Evolutionary conservation across 1,140 invertebrate genomes (phyloP).

Genomic region (Probaryconus sp.): DNA sequence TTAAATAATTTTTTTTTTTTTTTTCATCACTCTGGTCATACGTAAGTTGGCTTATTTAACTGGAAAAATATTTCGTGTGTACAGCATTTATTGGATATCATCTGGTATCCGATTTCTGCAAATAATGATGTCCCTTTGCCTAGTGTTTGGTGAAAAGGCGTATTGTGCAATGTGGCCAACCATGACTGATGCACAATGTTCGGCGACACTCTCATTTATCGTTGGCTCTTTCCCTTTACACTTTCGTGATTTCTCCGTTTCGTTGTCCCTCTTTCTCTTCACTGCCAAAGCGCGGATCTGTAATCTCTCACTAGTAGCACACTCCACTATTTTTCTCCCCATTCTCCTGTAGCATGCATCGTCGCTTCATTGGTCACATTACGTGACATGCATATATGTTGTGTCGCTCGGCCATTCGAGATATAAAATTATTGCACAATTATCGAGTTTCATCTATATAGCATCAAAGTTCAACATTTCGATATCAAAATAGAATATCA

Average conservation of each 20-base stretch:
- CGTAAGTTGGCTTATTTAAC: constrained; percentile 10
- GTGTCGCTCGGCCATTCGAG: constrained; percentile 42
- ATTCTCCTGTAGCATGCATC: constrained; percentile 47
- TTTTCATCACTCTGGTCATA: too few species aligned
- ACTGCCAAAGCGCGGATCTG: constrained; percentile 29
- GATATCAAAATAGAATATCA: constrained; percentile 18
- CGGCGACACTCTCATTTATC: constrained; percentile 51
- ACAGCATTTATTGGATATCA: constrained; percentile 11
- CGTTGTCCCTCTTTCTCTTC: constrained; percentile 16
- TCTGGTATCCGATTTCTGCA: constrained; percentile 9
- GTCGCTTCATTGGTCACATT: constrained; percentile 57
- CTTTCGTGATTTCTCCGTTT: constrained; percentile 36
- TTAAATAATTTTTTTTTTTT: too few species aligned
- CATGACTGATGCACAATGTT: constrained; percentile 43
- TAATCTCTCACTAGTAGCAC: constrained; percentile 46
- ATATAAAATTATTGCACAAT: constrained; percentile 49
- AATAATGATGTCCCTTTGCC: constrained; percentile 25
- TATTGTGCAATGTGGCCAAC: constrained; percentile 35
- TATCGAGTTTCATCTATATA: constrained; percentile 41
- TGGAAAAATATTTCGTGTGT: constrained; percentile 2
- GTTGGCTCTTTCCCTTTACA: constrained; percentile 20
- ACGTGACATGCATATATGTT: constrained; percentile 54
- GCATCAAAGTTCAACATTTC: constrained; percentile 20
- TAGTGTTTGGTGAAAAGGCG: constrained; percentile 20
- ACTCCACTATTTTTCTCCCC: constrained; percentile 52